Base-by-base conservation (phyloP, 1,140 invertebrate species). In the Phymorhynchus buccinoides region DNA sequence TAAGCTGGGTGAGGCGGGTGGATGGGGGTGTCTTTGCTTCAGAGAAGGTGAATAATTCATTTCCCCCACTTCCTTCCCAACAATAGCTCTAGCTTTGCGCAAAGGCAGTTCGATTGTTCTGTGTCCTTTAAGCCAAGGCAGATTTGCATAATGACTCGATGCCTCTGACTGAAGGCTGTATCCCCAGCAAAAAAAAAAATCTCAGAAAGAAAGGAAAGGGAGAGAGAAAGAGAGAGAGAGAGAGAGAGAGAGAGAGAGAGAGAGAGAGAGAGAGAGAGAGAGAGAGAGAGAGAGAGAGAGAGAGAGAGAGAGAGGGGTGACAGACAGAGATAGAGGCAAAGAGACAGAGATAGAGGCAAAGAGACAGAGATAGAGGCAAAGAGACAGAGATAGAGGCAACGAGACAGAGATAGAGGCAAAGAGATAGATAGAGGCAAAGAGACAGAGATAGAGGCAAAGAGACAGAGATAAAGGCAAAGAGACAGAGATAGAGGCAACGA, bases 21-120 rank as follows among this genome's bases (percentile, higher is more conserved):
- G 66, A 27, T 7, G 7, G 22, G 66, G 66, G 32, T 16, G 14
- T 35, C 71, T 35, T 12, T 7, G 32, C 32, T 14, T 73, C 6
- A 39, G 71, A 73, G 32, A 6, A 39, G 22, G 32, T 35, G 32
- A 73, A 73, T 73, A 73, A 73, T 73, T 73, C 71, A 73, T 62
- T 27, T n/a, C 27, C 16, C 37, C 32, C 37, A 7, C 32, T 32
- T 39, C 37, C 32, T 32, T 73, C 32, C 32, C 16, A 35, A 39
- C 32, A 73, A 73, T 73, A 73, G 7, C 37, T 14, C 27, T 12
- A 56, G 12, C 12, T 68, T 73, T 73, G 37, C 16, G 37, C 32
- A 73, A 27, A 73, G 37, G 32, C 6, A 73, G 71, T 62, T 62
- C 56, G n/a, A 62, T 27, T 62, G 56, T 62, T 62, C 56, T 4